phyloP scores from a whole-genome alignment of 2,888 invertebrate species.

The Perithous albicinctus region DNA sequence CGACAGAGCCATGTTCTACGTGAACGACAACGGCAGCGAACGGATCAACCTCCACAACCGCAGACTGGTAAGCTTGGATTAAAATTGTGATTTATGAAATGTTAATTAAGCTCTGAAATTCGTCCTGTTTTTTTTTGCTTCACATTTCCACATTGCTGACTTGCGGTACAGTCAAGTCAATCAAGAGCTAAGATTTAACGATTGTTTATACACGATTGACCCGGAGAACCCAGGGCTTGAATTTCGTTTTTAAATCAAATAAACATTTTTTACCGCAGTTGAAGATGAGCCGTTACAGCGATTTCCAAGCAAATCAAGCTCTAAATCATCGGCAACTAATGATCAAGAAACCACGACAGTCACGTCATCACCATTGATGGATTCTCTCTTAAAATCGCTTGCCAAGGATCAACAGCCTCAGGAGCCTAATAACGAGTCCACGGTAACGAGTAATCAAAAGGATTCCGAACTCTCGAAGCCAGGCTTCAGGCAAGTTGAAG shows the following conservation, averaged over 20 bases:
- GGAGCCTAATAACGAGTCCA: constrained; percentile 87
- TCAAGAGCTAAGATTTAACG: no score
- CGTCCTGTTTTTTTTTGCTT: no score
- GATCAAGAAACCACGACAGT: constrained; percentile 70
- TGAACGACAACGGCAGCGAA: constrained; percentile 90
- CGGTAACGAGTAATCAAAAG: constrained; percentile 86
- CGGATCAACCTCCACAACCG: constrained; percentile 72
- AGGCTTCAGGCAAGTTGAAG: constrained; percentile 86
- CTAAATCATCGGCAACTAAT: constrained; percentile 74
- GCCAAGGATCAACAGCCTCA: constrained; percentile 89
- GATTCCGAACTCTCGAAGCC: constrained; percentile 89
- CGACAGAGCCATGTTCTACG: constrained; percentile 95
- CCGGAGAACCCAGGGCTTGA: no score
- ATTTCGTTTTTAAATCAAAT: not conserved
- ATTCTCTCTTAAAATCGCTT: constrained; percentile 91
- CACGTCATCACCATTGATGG: constrained; percentile 86
- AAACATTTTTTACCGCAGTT: constrained; percentile 75
- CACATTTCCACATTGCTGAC: no score
- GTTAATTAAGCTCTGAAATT: no score
- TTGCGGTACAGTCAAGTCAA: no score
- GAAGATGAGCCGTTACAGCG: constrained; percentile 81
- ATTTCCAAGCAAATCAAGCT: constrained; percentile 82
- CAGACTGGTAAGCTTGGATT: constrained; percentile 73
- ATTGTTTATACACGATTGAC: no score
- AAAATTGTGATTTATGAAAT: not conserved